Evolutionary conservation across 2,888 invertebrate species (phyloP), one percentile per base, ranked within the genome.

Genomic region (Chymomyza amoena): DNA sequence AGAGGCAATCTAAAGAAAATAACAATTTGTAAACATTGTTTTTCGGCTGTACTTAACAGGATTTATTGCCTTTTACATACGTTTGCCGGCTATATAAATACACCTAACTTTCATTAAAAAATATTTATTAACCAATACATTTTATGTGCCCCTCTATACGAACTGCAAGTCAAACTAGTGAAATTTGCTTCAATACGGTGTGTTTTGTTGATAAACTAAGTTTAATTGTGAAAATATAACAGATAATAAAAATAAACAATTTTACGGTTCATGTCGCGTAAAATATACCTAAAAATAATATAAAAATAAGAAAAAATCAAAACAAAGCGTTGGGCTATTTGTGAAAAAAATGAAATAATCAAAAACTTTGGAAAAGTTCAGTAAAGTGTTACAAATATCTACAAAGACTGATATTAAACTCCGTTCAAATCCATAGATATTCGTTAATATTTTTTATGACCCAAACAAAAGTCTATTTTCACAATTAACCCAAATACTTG

Each of bases 201-300:
- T 74, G 66, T 63, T 70, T 25, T 45, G 39, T 16, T 45, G 7
- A 36, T 54, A 25, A 64, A 52, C 16, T 64, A 36, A 64, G n/a
- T 18, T 16, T 54, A 50, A 62, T 64, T 69, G 52, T 64, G 51
- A 63, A n/a, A 61, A 61, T 66, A 39, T 51, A 61, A 73, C 57
- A 75, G 39, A 59, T 70, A 74, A 51, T 10, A 28, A 25, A 75
- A 60, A 57, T 61, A 75, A 70, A 68, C 70, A 71, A 84, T 78
- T 80, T 75, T 81, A 79, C 83, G 78, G 73, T 78, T 78, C 85
- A 81, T 78, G 72, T 82, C 86, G 83, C 86, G 80, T 77, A 57
- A 68, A 68, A 60, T 70, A 70, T 25, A 57, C 61, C 68, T 75
- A 74, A 69, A 68, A 69, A 76, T 68, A 71, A 73, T 72, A 76